Base-by-base conservation (phyloP, 2,113 vertebrate species). In the Turnix velox region DNA sequence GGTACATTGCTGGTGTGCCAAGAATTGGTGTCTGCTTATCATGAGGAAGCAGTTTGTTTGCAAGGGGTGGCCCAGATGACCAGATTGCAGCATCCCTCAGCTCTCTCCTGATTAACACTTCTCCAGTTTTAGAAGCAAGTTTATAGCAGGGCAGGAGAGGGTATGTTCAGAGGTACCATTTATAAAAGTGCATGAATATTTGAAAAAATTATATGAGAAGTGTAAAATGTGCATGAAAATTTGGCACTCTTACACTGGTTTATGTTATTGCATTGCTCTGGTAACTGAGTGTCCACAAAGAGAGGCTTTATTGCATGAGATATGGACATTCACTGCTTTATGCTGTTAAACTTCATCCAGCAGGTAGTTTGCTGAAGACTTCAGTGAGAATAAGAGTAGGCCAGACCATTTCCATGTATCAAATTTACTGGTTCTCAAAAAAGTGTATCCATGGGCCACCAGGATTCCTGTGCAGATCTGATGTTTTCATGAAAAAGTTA, bases 391-490 rank as follows among this genome's bases (percentile, higher is more conserved):
- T 37, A 65, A 49, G 33, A 77, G 7, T 45, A 73, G 45, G 24
- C 18, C 4, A n/a, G n/a, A 46, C 16, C 25, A 68, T 13, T 27
- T 30, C 13, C 52, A 69, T 30, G 31, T 33, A 45, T 33, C 37
- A 62, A 14, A 67, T 67, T 37, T 27, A 23, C 6, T 5, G 19
- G 10, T 15, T 31, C 37, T 84, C 63, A 66, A 54, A 68, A 78
- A 74, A 16, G 2, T 1, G 1, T 0, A 0, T 42, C 39, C 18
- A 71, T 1, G 1, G 59, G 48, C 27, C 1, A 0, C 42, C 8
- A 23, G 27, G 14, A 75, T 55, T 87, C 25, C 43, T n/a, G 14
- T 11, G 46, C 24, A 20, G 12, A 46, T 23, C 23, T 22, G n/a
- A 28, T 40, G 33, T 0, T 35, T 75, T 67, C 91, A 57, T n/a